Conservation (phyloP, 2,797 vertebrate genomes). For the Cichlasoma orientale region DNA sequence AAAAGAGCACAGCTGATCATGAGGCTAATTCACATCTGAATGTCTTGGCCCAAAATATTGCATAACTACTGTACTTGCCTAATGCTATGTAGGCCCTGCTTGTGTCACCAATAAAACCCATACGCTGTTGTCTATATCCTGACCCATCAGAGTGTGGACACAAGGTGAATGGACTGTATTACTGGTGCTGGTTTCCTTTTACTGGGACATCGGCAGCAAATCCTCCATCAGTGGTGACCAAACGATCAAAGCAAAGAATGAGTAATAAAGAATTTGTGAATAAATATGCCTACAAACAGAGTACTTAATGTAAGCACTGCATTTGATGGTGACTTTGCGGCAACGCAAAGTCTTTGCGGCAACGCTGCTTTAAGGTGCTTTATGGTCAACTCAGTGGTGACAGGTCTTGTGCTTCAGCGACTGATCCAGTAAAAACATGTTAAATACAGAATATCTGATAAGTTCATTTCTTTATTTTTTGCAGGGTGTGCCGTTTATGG, state of each 20-base stretch:
- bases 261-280: too few species aligned
- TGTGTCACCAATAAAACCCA: background rate
- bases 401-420: background rate
- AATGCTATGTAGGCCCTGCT: background rate
- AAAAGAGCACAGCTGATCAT: too few species aligned
- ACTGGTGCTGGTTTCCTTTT: background rate
- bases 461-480: background rate
- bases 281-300: too few species aligned
- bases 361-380: too few species aligned
- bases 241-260: too few species aligned
- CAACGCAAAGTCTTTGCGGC: too few species aligned
- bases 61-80: background rate
- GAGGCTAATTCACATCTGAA: too few species aligned
- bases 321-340: too few species aligned
- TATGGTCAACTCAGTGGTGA: too few species aligned
- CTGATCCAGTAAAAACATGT: background rate
- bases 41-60: background rate
- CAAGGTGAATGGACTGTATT: too few species aligned
- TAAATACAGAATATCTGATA: background rate
- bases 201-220: background rate
- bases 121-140: background rate
- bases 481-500: conserved; percentile 88
- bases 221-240: too few species aligned
- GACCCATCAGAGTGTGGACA: background rate
- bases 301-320: too few species aligned